Evolutionary conservation across 2,888 invertebrate genomes (phyloP).

Genomic region (Sarcophaga caerulescens): DNA sequence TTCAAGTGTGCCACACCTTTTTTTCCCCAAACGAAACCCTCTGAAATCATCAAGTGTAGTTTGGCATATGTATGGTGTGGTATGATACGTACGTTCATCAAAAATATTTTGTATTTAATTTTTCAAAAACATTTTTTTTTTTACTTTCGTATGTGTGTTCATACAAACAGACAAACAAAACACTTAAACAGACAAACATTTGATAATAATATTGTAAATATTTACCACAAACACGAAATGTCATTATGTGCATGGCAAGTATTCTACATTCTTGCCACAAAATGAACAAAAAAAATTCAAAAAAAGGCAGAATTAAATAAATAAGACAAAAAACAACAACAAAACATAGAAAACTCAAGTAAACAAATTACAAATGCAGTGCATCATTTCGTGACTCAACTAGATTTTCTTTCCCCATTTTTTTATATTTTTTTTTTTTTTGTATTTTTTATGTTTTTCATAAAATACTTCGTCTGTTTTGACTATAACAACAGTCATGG

Average conservation of each 20-base stretch:
- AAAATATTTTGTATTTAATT: not conserved
- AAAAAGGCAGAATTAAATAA: slow-evolving; percentile 23
- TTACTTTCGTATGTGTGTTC: not conserved
- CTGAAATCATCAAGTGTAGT: not conserved
- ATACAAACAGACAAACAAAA: not conserved
- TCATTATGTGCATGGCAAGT: slow-evolving; percentile 43
- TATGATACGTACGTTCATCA: not conserved
- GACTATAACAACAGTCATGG: slow-evolving; percentile 21
- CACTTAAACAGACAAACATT: slow-evolving; percentile 12
- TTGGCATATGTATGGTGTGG: no score
- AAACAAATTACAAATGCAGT: slow-evolving; percentile 62
- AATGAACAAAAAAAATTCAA: not conserved
- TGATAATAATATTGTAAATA: slow-evolving; percentile 45
- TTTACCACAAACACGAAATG: slow-evolving; percentile 57
- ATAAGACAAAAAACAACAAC: not conserved
- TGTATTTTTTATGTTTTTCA: slow-evolving; percentile 11
- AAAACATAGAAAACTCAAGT: not conserved
- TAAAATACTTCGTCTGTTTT: slow-evolving; percentile 7
- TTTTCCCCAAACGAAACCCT: slow-evolving; percentile 9
- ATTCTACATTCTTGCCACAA: not conserved
- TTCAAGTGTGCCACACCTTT: slow-evolving; percentile 51
- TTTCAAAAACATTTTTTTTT: not conserved
- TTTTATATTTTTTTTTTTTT: not conserved
- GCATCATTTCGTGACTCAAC: slow-evolving; percentile 64
- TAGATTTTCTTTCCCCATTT: slow-evolving; percentile 12